Percentiles rank a stretch among this genome's conserved stretches.
Conservation (phyloP, 2,113 vertebrate genomes). For the Rana temporaria region DNA sequence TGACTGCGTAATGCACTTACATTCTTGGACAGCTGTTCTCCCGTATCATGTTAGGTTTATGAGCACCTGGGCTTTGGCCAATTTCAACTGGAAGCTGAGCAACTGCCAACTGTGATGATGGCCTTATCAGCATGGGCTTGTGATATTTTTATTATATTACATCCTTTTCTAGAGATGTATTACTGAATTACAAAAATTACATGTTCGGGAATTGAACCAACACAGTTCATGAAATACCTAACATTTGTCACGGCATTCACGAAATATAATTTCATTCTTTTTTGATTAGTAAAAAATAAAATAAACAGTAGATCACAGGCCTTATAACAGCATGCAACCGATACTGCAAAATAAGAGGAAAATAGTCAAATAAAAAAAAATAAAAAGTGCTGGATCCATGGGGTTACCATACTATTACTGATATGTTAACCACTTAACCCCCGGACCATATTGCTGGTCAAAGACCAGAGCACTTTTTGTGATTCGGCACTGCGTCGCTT, state of each 20-base stretch:
- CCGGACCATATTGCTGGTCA: too few species aligned
- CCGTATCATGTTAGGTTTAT: constrained; percentile 51
- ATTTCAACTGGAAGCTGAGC: constrained; percentile 32
- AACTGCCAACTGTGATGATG: constrained; percentile 29
- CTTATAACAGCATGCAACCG: too few species aligned
- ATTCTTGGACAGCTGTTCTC: constrained; percentile 38
- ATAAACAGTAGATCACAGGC: too few species aligned
- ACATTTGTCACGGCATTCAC: not conserved
- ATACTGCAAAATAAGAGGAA: too few species aligned
- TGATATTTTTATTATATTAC: constrained; percentile 25
- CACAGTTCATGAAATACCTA: constrained; percentile 1
- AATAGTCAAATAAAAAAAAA: too few species aligned
- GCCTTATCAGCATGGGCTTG: constrained; percentile 44
- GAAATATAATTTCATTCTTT: not conserved
- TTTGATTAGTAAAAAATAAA: too few species aligned
- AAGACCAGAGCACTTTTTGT: too few species aligned
- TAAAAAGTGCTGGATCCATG: too few species aligned
- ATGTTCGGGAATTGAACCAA: not conserved
- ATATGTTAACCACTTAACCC: too few species aligned
- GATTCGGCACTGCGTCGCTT: too few species aligned
- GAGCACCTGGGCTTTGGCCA: constrained; percentile 35
- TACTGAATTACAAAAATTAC: constrained; percentile 18
- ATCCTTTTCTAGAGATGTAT: constrained; percentile 5
- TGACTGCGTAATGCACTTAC: constrained; percentile 34
- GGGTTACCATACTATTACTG: too few species aligned